Evolutionary conservation across 2,888 invertebrate species (phyloP), one percentile per base, ranked within the genome.

Genomic region (Cephalotes varians): DNA sequence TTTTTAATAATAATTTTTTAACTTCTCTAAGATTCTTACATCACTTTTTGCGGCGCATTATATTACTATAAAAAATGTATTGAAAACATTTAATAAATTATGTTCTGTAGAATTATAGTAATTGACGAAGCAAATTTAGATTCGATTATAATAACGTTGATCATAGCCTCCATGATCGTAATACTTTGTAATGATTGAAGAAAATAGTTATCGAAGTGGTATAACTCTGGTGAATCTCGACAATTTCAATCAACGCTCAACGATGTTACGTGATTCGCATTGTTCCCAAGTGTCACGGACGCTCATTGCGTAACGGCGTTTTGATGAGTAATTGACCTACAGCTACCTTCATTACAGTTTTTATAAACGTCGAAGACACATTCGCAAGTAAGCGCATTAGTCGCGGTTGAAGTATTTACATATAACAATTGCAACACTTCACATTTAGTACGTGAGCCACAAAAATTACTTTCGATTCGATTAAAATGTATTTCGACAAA

Each of bases 211-310:
- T 64, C 47, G 44, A 77, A 31, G 82, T 47, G 44, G 21, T 65
- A 60, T 54, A 51, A 58, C 80, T 76, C 60, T 80, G 82, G 81
- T 80, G 83, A 87, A 81, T 84, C 82, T 31, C 80, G 65, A 77
- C 84, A 85, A 86, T 82, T 83, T 89, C 85, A 85, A 89, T 87
- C 88, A 82, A 82, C 82, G 85, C 65, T 79, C 44, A 47, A 77
- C 56, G 77, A 83, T 54, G 82, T 86, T 89, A 89, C 87, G 90
- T 86, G 90, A 88, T 77, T 81, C 69, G 90, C 88, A 90, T 89
- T 89, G 90, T 89, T 90, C 87, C 77, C 88, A 81, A 86, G 89
- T 90, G 88, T 90, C 89, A 90, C 84, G 90, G 89, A 86, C 89
- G 64, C 80, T 49, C 64, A 81, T 84, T 80, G 82, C 81, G 81